Evolutionary conservation across 2,888 invertebrate species (phyloP).

Genomic region (Aricia artaxerxes): DNA sequence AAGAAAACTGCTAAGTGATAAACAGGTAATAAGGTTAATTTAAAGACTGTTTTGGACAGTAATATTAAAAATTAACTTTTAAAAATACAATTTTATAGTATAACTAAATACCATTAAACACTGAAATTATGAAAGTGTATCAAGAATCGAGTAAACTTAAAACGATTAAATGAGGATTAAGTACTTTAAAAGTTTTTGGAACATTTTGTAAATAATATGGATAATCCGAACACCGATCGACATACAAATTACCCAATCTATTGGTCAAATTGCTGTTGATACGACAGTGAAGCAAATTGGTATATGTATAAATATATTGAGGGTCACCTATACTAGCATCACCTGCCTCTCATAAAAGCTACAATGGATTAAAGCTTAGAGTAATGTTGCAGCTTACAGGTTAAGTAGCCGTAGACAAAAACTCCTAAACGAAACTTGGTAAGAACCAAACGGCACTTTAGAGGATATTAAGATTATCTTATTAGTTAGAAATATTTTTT

Average conservation of each 20-base stretch:
- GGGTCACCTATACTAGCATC: constrained; percentile 52
- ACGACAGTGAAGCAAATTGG: constrained; percentile 53
- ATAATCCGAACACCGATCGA: constrained; percentile 44
- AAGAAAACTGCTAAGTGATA: not conserved
- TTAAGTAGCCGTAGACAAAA: constrained; percentile 25
- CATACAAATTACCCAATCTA: constrained; percentile 46
- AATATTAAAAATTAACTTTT: no score
- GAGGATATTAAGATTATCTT: no score
- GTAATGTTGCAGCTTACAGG: constrained; percentile 36
- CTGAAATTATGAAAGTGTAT: no score
- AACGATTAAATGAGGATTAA: not conserved
- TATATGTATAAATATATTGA: constrained; percentile 47
- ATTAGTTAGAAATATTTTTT: no score
- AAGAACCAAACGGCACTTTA: no score
- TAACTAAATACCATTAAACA: no score
- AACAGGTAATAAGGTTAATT: not conserved
- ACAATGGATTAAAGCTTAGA: constrained; percentile 35
- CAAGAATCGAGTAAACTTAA: not conserved
- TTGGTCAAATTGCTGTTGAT: constrained; percentile 15
- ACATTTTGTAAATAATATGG: constrained; percentile 14
- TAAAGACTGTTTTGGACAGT: no score
- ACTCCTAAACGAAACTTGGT: not conserved
- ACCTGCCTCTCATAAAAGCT: constrained; percentile 48
- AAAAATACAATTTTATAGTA: no score
- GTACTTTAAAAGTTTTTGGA: not conserved